Base-by-base conservation (phyloP, 2,888 invertebrate species). In the Xestia rhomboidea region DNA sequence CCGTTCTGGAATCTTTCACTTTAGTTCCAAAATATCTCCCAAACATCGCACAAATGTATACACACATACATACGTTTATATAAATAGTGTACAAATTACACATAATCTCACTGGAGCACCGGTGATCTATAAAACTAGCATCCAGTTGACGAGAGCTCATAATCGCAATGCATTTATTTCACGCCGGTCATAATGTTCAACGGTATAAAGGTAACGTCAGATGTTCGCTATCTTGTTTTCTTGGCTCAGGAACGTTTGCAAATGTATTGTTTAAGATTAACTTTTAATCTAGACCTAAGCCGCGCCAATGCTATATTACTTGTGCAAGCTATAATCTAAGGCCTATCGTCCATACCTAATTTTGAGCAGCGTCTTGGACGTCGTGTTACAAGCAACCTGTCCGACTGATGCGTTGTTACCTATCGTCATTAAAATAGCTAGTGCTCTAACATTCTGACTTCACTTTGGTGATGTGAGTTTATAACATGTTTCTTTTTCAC, bases 121-220 rank as follows among this genome's bases (percentile, higher is more conserved):
- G 34, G 78, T 75, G 69, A 87, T 83, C 76, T 79, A 86, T 74
- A 79, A 86, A 87, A 86, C 84, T 87, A 86, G 24, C 68, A 67
- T 83, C 57, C 68, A 73, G 70, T 76, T 85, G 84, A 87, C 72
- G 86, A 84, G 81, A 60, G 73, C 67, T 84, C 76, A 85, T 89
- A 88, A 87, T 88, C 73, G 83, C 86, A 77, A 86, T 86, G 85
- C 86, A 85, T 90, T 89, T 89, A 87, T 86, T 83, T 83, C 82
- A n/a, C 76, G 72, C 67, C 76, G 77, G 81, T 80, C 75, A 83
- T 85, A 80, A 78, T 75, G 76, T 78, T 72, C 62, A 57, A 60
- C 34, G 66, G 38, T 60, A 18, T 82, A 76, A 81, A 72, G 79
- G 77, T 73, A 34, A 49, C 64, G 44, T 75, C 72, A 75, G 67